These are phyloP conservation scores for Platorchestia sp. DNA, from an alignment of 1,140 invertebrate species.

Conservation along the genomic window DNA sequence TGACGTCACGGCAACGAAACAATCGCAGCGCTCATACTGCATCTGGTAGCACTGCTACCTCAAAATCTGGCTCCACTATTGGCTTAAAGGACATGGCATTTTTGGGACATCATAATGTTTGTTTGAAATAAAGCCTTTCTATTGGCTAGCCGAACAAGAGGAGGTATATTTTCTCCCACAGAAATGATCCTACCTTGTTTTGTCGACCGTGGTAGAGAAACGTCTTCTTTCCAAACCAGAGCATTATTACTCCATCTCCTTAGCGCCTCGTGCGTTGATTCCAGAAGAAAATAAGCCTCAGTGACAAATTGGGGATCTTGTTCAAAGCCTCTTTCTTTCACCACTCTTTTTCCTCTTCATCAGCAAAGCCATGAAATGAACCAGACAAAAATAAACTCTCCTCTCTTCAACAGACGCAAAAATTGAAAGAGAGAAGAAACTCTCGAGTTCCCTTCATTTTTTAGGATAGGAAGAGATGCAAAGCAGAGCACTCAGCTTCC, in stretches of 20 bases:
- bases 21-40: no score
- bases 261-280: background rate
- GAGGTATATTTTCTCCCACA: no score
- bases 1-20: no score
- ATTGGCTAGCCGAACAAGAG: no score
- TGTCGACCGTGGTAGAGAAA: background rate
- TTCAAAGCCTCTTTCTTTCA: background rate
- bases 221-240: background rate
- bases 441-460: background rate
- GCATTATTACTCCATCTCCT: background rate
- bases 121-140: no score
- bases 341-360: background rate
- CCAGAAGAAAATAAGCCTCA: background rate
- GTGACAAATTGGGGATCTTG: background rate
- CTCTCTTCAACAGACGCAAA: background rate
- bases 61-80: no score
- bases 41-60: no score
- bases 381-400: background rate
- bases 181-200: no score
- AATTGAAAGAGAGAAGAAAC: background rate
- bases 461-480: background rate
- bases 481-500: background rate
- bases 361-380: background rate
- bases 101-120: no score
- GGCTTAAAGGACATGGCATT: no score